These are phyloP conservation scores for Felis chaus DNA, from an alignment of 2,113 vertebrate species.

Conservation along the genomic window DNA sequence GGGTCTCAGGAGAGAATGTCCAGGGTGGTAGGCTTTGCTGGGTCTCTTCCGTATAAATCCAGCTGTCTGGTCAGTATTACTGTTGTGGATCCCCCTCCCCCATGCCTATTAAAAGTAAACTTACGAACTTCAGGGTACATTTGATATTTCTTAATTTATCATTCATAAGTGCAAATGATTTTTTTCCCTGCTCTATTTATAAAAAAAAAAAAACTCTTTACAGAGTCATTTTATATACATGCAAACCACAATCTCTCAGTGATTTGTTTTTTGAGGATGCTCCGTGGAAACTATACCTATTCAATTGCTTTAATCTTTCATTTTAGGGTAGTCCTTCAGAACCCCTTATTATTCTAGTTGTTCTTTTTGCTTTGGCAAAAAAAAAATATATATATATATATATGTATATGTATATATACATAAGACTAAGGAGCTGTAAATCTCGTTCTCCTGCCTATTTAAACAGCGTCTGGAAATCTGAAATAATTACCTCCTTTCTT, in stretches of 20 bases:
- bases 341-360: constrained; percentile 67
- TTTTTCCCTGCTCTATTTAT: neutral
- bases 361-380: constrained; percentile 62
- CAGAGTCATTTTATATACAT: constrained; percentile 62
- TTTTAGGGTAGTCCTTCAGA: constrained; percentile 61
- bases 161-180: constrained; percentile 59
- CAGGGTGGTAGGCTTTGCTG: neutral
- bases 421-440: constrained; percentile 20
- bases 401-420: too few relatives aligned
- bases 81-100: neutral
- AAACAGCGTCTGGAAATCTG: constrained; percentile 58
- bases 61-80: constrained; percentile 27
- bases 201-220: neutral
- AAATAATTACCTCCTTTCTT: constrained; percentile 25
- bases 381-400: neutral
- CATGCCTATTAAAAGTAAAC: constrained; percentile 2
- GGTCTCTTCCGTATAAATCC: constrained; percentile 48
- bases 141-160: constrained; percentile 70
- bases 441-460: constrained; percentile 62
- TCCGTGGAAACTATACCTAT: constrained; percentile 52
- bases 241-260: constrained; percentile 49
- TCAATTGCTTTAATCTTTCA: constrained; percentile 75
- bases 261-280: constrained; percentile 30
- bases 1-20: constrained; percentile 45
- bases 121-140: constrained; percentile 45